Base-by-base conservation (phyloP, 2,113 vertebrate species). In the Notarius lentiginosus region DNA sequence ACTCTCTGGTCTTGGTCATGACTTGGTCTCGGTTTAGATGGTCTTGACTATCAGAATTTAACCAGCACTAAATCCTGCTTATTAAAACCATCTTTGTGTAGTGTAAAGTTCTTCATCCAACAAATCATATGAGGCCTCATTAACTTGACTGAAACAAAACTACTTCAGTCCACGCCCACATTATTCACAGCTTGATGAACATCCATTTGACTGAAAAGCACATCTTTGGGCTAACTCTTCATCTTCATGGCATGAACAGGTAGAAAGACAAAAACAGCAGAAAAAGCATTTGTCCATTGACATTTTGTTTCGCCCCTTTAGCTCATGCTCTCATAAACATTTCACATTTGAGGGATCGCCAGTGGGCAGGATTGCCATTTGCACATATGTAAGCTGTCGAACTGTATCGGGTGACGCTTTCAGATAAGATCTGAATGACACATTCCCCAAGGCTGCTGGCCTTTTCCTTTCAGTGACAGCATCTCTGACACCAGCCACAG, bases 341-440 rank as follows among this genome's bases (percentile, higher is more conserved):
- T 93, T 91, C 95, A 92, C 92, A 85, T 94, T 93, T 91, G 91
- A 91, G 24, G 73, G 92, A 94, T 92, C 91, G 96, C 95, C 95
- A 94, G 94, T 92, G 95, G 96, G 94, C 94, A 92, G 90, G 89
- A 91, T 94, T 95, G 95, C 90, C 96, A 96, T 96, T 96, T 96
- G 94, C 94, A 95, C 95, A 96, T 96, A 96, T 95, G 96, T 90
- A 93, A 83, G 92, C 90, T 96, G 96, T 96, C 96, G 95, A 93
- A 92, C 95, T 91, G 93, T 92, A 95, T 95, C 83, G 93, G 90
- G 87, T 89, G 81, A 91, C 93, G 70, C 93, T 94, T 93, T 95
- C 93, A 91, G 89, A 94, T 94, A 88, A 92, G 91, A 92, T 95
- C 77, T 82, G 91, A 91, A 92, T 93, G 93, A 94, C 90, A 89